Percentiles rank a stretch among this genome's conserved stretches.
Conservation (phyloP, 1,140 invertebrate species). For the Battus philenor region DNA sequence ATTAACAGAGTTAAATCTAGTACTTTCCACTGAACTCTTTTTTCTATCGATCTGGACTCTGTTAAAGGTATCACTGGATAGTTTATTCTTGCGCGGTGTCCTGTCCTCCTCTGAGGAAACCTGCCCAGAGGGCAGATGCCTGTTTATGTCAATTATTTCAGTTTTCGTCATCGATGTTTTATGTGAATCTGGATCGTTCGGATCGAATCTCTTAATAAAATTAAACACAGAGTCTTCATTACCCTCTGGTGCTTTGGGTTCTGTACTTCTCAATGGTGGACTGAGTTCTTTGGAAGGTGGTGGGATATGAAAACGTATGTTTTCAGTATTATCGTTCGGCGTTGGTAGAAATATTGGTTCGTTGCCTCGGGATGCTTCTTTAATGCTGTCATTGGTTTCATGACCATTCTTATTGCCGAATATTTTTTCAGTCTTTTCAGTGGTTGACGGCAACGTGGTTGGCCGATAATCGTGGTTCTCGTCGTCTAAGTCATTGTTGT, state of each 20-base stretch:
- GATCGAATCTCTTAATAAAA: conserved; percentile 71
- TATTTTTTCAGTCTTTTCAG: conserved; percentile 4
- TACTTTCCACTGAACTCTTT: conserved; percentile 32
- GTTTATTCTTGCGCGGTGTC: conserved; percentile 49
- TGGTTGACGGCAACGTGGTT: conserved; percentile 45
- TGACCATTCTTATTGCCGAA: conserved; percentile 9
- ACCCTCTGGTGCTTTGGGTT: conserved; percentile 29
- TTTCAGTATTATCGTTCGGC: conserved; percentile 11
- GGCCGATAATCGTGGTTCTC: conserved; percentile 48
- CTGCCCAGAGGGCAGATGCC: conserved; percentile 53
- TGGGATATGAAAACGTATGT: conserved; percentile 2
- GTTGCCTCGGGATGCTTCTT: conserved; percentile 26
- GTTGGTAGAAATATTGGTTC: conserved; percentile 28
- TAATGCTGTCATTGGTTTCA: conserved; percentile 21
- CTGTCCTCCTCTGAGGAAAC: conserved; percentile 57
- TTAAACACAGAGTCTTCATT: conserved; percentile 47
- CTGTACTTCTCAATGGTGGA: conserved; percentile 36
- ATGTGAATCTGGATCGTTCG: conserved; percentile 50
- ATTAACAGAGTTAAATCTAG: conserved; percentile 49
- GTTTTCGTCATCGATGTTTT: conserved; percentile 58
- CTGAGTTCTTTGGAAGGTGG: conserved; percentile 28
- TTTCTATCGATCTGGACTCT: conserved; percentile 38
- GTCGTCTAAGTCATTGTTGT: conserved; percentile 46
- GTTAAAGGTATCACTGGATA: conserved; percentile 47
- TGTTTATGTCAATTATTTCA: conserved; percentile 56